Evolutionary conservation across 2,113 vertebrate species (phyloP).

Genomic region (Myotis yumanensis): DNA sequence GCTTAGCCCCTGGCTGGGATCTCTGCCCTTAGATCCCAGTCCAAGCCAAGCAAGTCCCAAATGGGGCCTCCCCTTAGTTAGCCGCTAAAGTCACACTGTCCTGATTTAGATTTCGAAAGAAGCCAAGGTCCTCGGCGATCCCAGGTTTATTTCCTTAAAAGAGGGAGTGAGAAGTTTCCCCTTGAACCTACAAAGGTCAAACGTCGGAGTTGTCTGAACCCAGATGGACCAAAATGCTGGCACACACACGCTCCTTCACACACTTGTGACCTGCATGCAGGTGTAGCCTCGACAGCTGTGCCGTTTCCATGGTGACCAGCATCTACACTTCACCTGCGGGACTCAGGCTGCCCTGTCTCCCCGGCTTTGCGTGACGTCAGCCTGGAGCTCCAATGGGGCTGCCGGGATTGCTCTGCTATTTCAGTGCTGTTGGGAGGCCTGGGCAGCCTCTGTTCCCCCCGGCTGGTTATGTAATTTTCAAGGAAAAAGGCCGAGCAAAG

Average conservation of each 20-base stretch:
- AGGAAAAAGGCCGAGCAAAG: slow-evolving; percentile 5
- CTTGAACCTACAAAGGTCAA: neutral
- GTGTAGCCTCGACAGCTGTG: neutral
- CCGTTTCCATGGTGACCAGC: neutral
- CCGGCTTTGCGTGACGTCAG: neutral
- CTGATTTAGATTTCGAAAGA: slow-evolving; percentile 8
- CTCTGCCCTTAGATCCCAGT: neutral
- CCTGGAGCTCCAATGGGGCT: neutral
- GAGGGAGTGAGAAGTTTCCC: neutral
- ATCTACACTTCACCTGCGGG: neutral
- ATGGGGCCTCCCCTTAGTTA: neutral
- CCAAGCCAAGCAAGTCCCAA: neutral
- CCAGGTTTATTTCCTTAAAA: neutral
- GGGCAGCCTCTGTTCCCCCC: slow-evolving; percentile 53
- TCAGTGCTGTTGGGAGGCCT: slow-evolving; percentile 26
- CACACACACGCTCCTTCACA: fast-evolving
- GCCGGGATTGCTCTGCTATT: slow-evolving; percentile 28
- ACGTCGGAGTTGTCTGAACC: neutral
- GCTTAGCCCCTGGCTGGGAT: neutral
- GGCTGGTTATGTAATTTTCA: slow-evolving; percentile 52
- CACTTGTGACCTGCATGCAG: neutral
- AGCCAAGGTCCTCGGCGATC: neutral
- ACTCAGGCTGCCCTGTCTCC: neutral
- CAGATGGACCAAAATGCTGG: neutral
- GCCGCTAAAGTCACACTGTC: neutral